These are phyloP conservation scores for Clivina fossor DNA, from an alignment of 2,888 invertebrate species.

Conservation along the genomic window DNA sequence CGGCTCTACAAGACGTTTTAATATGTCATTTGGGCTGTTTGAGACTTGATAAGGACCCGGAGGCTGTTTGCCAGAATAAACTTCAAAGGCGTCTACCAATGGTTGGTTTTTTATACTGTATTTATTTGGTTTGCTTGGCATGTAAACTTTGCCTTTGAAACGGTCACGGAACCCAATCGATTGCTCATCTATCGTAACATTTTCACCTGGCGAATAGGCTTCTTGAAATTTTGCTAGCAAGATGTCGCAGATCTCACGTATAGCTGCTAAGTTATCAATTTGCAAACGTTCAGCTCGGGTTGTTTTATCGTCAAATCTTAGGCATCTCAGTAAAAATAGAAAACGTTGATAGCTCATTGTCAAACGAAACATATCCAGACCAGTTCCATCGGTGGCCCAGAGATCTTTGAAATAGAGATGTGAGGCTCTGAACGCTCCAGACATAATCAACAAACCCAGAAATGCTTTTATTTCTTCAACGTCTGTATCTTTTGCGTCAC, in stretches of 20 bases:
- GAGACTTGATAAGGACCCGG: conserved; percentile 22
- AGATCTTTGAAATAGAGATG: too few relatives aligned
- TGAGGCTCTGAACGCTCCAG: conserved; percentile 42
- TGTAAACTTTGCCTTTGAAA: conserved; percentile 4
- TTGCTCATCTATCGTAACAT: conserved; percentile 43
- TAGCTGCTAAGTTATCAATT: conserved; percentile 40
- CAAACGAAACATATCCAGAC: conserved; percentile 42
- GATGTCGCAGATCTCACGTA: conserved; percentile 41
- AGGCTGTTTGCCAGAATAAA: conserved; percentile 30
- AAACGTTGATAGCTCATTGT: conserved; percentile 42
- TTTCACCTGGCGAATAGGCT: conserved; percentile 37
- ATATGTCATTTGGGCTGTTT: conserved; percentile 20
- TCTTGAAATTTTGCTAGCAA: conserved; percentile 43
- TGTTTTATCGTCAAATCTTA: conserved; percentile 40
- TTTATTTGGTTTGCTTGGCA: conserved; percentile 36
- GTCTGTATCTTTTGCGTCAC: too few relatives aligned
- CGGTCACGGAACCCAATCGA: conserved; percentile 9
- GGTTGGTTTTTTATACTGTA: conserved; percentile 34
- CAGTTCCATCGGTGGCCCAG: conserved; percentile 42
- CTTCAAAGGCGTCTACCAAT: conserved; percentile 23
- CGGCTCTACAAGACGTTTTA: conserved; percentile 29
- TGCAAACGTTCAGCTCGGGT: conserved; percentile 36
- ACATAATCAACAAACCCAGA: conserved; percentile 44
- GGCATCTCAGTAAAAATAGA: conserved; percentile 38
- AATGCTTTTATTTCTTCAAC: conserved; percentile 43